Base-by-base conservation (phyloP, 2,113 vertebrate genomes). In the Melanerpes aurifrons region DNA sequence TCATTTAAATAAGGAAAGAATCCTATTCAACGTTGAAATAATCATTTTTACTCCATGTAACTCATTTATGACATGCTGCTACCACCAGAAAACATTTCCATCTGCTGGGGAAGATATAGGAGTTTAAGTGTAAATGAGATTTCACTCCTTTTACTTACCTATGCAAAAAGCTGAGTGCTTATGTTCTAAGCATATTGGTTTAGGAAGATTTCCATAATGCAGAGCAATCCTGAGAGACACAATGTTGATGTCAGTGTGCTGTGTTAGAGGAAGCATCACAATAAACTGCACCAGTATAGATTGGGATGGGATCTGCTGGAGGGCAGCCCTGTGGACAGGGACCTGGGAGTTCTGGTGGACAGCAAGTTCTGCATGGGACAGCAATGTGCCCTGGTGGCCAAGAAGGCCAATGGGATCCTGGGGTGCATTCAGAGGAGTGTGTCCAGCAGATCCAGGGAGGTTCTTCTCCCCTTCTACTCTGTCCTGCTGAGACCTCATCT, bases 1-100 rank as follows among this genome's bases (percentile, higher is more conserved):
- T 86, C 11, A 56, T 79, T 95, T 91, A 93, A 95, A 91, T 82
- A 56, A 91, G 82, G 43, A 14, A 83, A 94, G 93, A 92, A 87
- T 90, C 18, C 31, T 59, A 88, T 82, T 83, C 32, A 47, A 28
- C 58, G n/a, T 63, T 48, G 82, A 93, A 92, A 86, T 40, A 87
- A 71, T 91, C 0, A 31, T 82, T 91, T 93, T 91, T 94, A 68
- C 17, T 79, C 48, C 7, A 3, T 13, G 13, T 82, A 82, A 68
- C 62, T 94, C 3, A 9, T 78, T 88, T 89, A 87, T 73, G 67
- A 37, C 21, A 10, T 48, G 53, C 11, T 10, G 4, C 10, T 61
- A 43, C 48, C 84, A 28, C 58, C 32, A 91, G 74, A 78, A 94
- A 43, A 37, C 7, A 53, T 72, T 92, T 89, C 32, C 70, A 28